Evolutionary conservation across 2,888 invertebrate genomes (phyloP).

Genomic region (Tetragnatha montana): DNA sequence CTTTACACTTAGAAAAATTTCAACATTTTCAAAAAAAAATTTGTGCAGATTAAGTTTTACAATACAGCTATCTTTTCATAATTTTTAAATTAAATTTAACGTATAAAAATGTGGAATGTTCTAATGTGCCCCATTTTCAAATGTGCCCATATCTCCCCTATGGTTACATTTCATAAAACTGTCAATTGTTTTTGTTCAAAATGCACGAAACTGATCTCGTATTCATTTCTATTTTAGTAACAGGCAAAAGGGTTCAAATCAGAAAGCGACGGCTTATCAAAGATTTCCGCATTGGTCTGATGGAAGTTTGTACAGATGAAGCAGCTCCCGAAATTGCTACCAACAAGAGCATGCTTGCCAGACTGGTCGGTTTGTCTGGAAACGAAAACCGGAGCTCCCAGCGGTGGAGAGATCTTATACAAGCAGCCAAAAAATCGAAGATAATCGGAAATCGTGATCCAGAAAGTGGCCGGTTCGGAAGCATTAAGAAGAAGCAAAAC

Average conservation of each 20-base stretch:
- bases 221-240: constrained; percentile 78
- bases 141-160: too few species aligned
- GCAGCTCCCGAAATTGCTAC: constrained; percentile 61
- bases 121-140: too few species aligned
- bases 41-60: too few species aligned
- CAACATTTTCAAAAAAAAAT: too few species aligned
- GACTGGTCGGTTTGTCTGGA: constrained; percentile 51
- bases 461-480: constrained; percentile 55
- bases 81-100: too few species aligned
- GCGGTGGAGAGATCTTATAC: constrained; percentile 67
- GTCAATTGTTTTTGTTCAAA: too few species aligned
- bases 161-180: too few species aligned
- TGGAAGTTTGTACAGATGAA: constrained; percentile 78
- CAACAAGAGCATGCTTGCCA: constrained; percentile 62
- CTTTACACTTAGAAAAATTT: too few species aligned
- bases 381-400: constrained; percentile 52
- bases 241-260: constrained; percentile 85
- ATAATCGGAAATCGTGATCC: constrained; percentile 49
- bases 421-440: constrained; percentile 63
- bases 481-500: constrained; percentile 43
- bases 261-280: constrained; percentile 92
- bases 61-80: too few species aligned
- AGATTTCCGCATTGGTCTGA: constrained; percentile 89
- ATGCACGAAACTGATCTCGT: background rate
- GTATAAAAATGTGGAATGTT: too few species aligned